A percentile compares a stretch with the other conserved stretches of the same genome.
Conservation (phyloP, 2,888 invertebrate genomes). For the Brenthis hecate region DNA sequence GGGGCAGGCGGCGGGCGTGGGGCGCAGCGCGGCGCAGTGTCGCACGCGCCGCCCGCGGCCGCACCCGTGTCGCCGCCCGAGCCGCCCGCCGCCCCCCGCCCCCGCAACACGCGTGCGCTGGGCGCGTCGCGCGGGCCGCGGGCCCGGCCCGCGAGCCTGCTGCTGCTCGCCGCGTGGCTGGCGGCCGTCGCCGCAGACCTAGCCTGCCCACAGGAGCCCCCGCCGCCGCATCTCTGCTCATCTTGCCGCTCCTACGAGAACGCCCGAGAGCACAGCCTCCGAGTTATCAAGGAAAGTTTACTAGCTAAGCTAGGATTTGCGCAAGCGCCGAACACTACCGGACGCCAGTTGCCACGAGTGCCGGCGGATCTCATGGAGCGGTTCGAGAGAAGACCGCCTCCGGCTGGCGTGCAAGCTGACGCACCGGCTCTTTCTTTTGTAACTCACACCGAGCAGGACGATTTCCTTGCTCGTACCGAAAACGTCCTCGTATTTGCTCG, state of each 20-base stretch:
- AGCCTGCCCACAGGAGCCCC: slow-evolving; percentile 67
- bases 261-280: slow-evolving; percentile 83
- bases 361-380: slow-evolving; percentile 81
- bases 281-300: slow-evolving; percentile 85
- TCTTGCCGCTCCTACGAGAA: slow-evolving; percentile 82
- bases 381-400: slow-evolving; percentile 77
- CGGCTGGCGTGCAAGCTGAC: slow-evolving; percentile 84
- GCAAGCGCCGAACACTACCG: slow-evolving; percentile 85
- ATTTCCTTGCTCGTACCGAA: slow-evolving; percentile 86
- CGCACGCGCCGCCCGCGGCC: slow-evolving; percentile 79
- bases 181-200: slow-evolving; percentile 70
- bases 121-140: slow-evolving; percentile 82
- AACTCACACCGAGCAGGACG: slow-evolving; percentile 84
- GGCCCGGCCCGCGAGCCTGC: slow-evolving; percentile 82
- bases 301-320: slow-evolving; percentile 84
- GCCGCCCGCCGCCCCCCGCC: slow-evolving; percentile 68
- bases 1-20: slow-evolving; percentile 39
- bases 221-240: slow-evolving; percentile 70
- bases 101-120: slow-evolving; percentile 82
- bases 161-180: slow-evolving; percentile 79
- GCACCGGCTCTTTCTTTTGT: slow-evolving; percentile 77
- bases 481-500: slow-evolving; percentile 87
- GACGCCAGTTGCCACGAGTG: slow-evolving; percentile 80
- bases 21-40: slow-evolving; percentile 59
- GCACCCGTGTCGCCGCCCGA: slow-evolving; percentile 74